Evolutionary conservation across 2,113 vertebrate species (phyloP).

Genomic region (Telmatochromis sp.): DNA sequence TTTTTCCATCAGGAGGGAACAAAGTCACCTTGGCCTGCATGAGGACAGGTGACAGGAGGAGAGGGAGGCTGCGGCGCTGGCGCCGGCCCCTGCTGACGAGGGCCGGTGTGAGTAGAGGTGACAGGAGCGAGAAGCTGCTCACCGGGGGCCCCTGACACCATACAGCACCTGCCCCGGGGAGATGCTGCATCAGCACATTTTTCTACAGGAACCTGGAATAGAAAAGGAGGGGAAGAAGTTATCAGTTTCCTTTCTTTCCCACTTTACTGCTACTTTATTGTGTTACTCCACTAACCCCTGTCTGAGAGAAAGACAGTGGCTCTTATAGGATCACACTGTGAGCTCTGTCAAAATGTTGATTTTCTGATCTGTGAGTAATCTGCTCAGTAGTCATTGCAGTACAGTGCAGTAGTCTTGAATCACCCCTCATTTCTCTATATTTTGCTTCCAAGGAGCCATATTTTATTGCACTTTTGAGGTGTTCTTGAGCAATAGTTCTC

Average conservation of each 20-base stretch:
- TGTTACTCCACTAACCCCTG: constrained; percentile 37
- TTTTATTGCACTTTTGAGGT: not conserved
- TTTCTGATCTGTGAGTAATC: not conserved
- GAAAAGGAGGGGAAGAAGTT: constrained; percentile 35
- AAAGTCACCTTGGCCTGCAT: constrained; percentile 71
- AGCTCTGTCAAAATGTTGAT: not conserved
- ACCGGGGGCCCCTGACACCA: constrained; percentile 52
- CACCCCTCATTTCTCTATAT: not conserved
- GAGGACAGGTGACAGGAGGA: constrained; percentile 71
- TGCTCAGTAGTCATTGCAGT: not conserved
- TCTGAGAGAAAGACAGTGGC: constrained; percentile 19
- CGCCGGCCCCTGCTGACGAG: constrained; percentile 48
- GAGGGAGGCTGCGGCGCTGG: constrained; percentile 46
- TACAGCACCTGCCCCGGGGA: constrained; percentile 49
- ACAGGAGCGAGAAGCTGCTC: constrained; percentile 59
- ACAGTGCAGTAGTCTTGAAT: not conserved
- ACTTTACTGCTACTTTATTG: constrained; percentile 29
- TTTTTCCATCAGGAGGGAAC: constrained; percentile 62
- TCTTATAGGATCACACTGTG: not conserved
- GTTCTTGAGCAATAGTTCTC: not conserved
- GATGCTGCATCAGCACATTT: constrained; percentile 65
- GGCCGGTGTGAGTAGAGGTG: constrained; percentile 59
- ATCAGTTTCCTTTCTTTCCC: constrained; percentile 7
- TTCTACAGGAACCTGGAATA: constrained; percentile 40
- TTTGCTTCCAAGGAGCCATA: not conserved